Evolutionary conservation across 2,797 vertebrate species (phyloP).

Genomic region (Menidia menidia): DNA sequence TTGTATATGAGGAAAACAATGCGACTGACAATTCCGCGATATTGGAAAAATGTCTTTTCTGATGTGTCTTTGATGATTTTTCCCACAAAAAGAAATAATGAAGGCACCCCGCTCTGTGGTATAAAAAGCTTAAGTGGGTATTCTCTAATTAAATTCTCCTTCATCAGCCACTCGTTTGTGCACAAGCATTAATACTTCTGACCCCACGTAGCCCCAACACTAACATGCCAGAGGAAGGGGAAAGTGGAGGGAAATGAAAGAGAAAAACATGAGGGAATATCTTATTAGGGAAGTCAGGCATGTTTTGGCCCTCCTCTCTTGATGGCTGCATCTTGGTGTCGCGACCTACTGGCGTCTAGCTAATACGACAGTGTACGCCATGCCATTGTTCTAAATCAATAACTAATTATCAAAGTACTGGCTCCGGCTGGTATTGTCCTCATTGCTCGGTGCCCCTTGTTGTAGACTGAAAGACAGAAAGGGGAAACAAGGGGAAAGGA

Average conservation of each 20-base stretch:
- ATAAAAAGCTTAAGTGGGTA: constrained; percentile 69
- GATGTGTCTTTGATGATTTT: constrained; percentile 6
- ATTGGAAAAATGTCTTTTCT: constrained; percentile 19
- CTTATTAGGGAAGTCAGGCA: constrained; percentile 85
- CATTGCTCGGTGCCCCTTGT: constrained; percentile 90
- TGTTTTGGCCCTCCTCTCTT: constrained; percentile 87
- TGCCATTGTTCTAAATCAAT: constrained; percentile 96
- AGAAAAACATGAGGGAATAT: constrained; percentile 83
- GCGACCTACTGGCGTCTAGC: constrained; percentile 90
- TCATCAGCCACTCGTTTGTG: constrained; percentile 80
- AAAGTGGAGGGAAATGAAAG: constrained; percentile 79
- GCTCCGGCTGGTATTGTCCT: constrained; percentile 82
- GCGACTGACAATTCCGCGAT: constrained; percentile 21
- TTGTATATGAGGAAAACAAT: constrained; percentile 33
- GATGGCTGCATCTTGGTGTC: constrained; percentile 87
- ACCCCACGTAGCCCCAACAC: constrained; percentile 75
- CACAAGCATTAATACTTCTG: constrained; percentile 84
- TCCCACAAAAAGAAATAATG: constrained; percentile 42
- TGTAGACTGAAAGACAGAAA: constrained; percentile 82
- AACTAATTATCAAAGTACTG: constrained; percentile 98
- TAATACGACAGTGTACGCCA: constrained; percentile 89
- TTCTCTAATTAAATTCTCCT: constrained; percentile 83
- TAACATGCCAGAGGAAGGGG: constrained; percentile 77
- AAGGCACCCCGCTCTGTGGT: constrained; percentile 49
- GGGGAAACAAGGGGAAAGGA: constrained; percentile 74